phyloP scores from a whole-genome alignment of 2,797 vertebrate genomes.

The Crocodylus rhombifer region DNA sequence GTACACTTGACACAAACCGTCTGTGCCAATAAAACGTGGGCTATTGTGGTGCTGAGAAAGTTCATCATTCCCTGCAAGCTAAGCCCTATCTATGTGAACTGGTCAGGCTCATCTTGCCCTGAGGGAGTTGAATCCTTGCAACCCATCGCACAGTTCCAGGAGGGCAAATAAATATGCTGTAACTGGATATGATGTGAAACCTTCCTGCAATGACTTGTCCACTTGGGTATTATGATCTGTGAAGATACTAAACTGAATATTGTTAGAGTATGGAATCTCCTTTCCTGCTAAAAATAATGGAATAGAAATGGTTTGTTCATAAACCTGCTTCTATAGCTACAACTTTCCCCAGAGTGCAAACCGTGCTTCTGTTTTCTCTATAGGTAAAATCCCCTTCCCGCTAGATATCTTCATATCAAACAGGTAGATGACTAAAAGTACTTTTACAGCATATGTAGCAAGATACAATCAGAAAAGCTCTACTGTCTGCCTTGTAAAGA shows the following conservation, averaged over 20 bases:
- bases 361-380: constrained; percentile 17
- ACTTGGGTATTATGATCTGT: constrained; percentile 57
- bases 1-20: constrained; percentile 57
- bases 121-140: constrained; percentile 16
- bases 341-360: constrained; percentile 5
- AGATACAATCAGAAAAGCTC: constrained; percentile 16
- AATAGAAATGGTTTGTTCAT: constrained; percentile 33
- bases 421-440: not conserved
- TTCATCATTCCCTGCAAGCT: constrained; percentile 42
- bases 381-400: not conserved
- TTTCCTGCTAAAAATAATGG: constrained; percentile 47
- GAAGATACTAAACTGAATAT: constrained; percentile 47
- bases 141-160: constrained; percentile 50
- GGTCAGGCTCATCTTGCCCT: constrained; percentile 47
- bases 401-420: not conserved
- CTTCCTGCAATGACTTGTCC: constrained; percentile 58
- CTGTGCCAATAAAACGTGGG: constrained; percentile 58
- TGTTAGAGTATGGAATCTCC: constrained; percentile 43
- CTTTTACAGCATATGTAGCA: constrained; percentile 5
- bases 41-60: constrained; percentile 64
- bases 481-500: constrained; percentile 34
- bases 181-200: constrained; percentile 60
- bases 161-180: constrained; percentile 62
- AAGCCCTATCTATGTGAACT: constrained; percentile 34
- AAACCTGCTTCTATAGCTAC: constrained; percentile 1